Evolutionary conservation across 2,888 invertebrate genomes (phyloP).

Genomic region (Flabesymbios commensalis): DNA sequence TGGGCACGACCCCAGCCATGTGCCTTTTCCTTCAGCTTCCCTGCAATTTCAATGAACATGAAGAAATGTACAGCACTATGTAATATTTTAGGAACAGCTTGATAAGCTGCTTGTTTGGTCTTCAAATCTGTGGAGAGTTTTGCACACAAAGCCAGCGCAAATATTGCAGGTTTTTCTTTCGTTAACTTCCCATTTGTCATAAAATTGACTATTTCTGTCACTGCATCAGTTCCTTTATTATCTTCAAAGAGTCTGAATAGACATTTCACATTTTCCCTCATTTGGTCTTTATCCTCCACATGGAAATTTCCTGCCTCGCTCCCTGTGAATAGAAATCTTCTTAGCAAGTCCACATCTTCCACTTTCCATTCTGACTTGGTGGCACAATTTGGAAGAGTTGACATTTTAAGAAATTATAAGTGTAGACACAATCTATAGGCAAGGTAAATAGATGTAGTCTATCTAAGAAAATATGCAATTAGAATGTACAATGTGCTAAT

Average conservation of each 20-base stretch:
- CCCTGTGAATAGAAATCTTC: constrained; percentile 59
- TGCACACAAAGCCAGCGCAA: constrained; percentile 71
- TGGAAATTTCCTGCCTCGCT: constrained; percentile 53
- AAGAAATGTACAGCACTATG: constrained; percentile 70
- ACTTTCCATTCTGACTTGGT: no score
- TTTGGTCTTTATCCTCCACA: constrained; percentile 44
- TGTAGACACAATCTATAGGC: no score
- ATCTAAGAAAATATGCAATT: no score
- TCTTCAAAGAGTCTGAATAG: constrained; percentile 51
- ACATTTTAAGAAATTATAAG: no score
- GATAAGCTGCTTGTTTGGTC: constrained; percentile 67
- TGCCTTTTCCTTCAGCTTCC: constrained; percentile 58
- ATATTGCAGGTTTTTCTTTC: constrained; percentile 63
- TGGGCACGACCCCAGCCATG: constrained; percentile 70
- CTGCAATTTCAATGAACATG: constrained; percentile 69
- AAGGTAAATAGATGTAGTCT: no score
- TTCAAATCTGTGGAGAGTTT: constrained; percentile 52
- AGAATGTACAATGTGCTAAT: no score
- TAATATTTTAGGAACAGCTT: constrained; percentile 66
- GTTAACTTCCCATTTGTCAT: constrained; percentile 60
- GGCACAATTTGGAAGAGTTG: no score
- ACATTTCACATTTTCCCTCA: constrained; percentile 48
- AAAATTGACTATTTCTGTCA: constrained; percentile 49
- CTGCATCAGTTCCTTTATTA: constrained; percentile 50
- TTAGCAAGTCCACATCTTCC: constrained; percentile 50